Evolutionary conservation across 2,113 vertebrate genomes (phyloP).

Genomic region (Perca fluviatilis): DNA sequence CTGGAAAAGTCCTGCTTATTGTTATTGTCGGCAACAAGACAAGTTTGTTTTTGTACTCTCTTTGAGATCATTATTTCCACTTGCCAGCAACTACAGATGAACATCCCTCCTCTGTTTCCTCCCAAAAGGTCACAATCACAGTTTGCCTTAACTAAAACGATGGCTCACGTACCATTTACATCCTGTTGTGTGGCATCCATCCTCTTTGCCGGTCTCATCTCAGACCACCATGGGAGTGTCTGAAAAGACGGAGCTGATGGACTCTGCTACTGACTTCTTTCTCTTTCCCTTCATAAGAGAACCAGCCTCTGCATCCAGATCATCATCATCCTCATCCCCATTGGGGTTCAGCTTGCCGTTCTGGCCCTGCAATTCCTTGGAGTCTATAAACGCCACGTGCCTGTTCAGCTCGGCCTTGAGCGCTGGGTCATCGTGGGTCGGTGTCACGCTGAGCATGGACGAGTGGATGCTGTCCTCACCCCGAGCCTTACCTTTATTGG

Average conservation of each 20-base stretch:
- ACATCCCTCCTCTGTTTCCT: constrained; percentile 13
- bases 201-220: constrained; percentile 40
- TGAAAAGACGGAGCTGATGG: constrained; percentile 97
- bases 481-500: constrained; percentile 85
- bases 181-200: constrained; percentile 42
- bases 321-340: constrained; percentile 78
- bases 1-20: constrained; percentile 83
- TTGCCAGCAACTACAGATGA: constrained; percentile 38
- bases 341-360: constrained; percentile 92
- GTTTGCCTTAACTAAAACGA: constrained; percentile 55
- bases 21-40: constrained; percentile 63
- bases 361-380: constrained; percentile 86
- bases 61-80: constrained; percentile 56
- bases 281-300: constrained; percentile 86
- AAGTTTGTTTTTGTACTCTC: constrained; percentile 58
- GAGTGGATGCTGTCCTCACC: constrained; percentile 96
- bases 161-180: constrained; percentile 46
- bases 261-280: constrained; percentile 95
- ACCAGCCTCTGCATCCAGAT: constrained; percentile 76
- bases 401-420: constrained; percentile 85
- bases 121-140: constrained; percentile 55
- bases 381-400: constrained; percentile 89
- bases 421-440: constrained; percentile 88
- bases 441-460: constrained; percentile 94
- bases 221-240: constrained; percentile 98